Evolutionary conservation across 2,888 invertebrate species (phyloP), one percentile per base, ranked within the genome.

Genomic region (Crossocerus cetratus): DNA sequence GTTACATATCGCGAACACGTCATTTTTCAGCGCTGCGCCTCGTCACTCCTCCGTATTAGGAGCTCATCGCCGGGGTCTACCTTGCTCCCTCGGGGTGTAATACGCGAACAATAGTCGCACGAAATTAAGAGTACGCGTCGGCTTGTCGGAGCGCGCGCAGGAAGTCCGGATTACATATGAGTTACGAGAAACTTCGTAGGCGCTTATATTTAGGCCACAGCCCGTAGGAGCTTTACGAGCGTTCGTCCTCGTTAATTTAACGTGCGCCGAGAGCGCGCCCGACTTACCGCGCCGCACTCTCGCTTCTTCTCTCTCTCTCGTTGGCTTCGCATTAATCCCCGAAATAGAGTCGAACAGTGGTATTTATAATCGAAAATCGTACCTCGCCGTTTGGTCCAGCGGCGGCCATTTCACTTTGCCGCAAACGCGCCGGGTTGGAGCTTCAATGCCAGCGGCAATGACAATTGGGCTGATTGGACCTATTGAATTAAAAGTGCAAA

Each of bases 191-290:
- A 65, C 73, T 74, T 78, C 74, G 81, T 81, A 71, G 83, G 77
- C 82, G 84, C 76, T 82, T 86, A 86, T 86, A 84, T 85, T 86
- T 85, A 84, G 86, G 86, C 85, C 83, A n/a, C n/a, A 86, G 81
- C 82, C 78, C 74, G 85, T 79, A 76, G 77, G 77, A 83, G 82
- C 78, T 85, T 86, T 86, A 84, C 83, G 84, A 86, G 83, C 82
- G 65, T 77, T 77, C 81, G 84, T 83, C 77, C 83, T 83, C 84
- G 77, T 81, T 75, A 77, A 79, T 76, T 66, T 74, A 69, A 62
- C 64, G 73, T 54, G 72, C 58, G 70, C 74, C 69, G 66, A 66
- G 76, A 66, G 76, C 65, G 69, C 59, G 65, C 55, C 59, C 64
- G 75, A 74, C 32, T 79, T 65, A 56, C 70, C 68, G 55, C 32